Evolutionary conservation across 2,888 invertebrate species (phyloP), one percentile per base, ranked within the genome.

Genomic region (Rhogogaster chlorosoma): DNA sequence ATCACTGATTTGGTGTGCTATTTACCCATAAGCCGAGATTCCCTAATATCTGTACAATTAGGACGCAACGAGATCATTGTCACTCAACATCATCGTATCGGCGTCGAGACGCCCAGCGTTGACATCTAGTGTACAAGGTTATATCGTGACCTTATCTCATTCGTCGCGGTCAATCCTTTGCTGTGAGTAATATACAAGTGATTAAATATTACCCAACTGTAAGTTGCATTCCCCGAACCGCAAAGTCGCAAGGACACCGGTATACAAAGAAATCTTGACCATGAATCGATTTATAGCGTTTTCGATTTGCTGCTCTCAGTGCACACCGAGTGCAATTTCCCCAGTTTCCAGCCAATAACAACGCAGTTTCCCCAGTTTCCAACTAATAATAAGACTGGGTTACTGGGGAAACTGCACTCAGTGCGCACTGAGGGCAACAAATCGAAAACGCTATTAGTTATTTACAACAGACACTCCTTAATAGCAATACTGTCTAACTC

Each of bases 61-160:
- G 32, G n/a, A 70, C n/a, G 70, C 32, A n/a, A 36, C 9, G 70
- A 70, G 70, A 70, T 70, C 18, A n/a, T 45, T 45, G 45, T 45
- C 45, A 45, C 45, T 45, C 45, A 45, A 45, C 2, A 15, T 45
- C 45, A 45, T 45, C 0, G 15, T 45, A 45, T 45, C 45, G n/a
- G 29, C 36, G 70, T 70, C 70, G 10, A 10, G 6, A 18, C 70
- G 70, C 70, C 70, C 36, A 36, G 18, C 29, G 36, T 70, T 70
- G 70, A 70, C 36, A 26, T 61, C 61, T 22, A 61, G 61, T 53
- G n/a, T 6, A 53, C 67, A 70, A 70, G 70, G 70, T 36, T 36
- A n/a, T 32, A n/a, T 36, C 70, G n/a, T 70, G 70, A 70, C 70
- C 70, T 70, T 70, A 36, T 70, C 70, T 70, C n/a, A 36, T 70